Percentiles rank a stretch among this genome's conserved stretches.
phyloP scores from a whole-genome alignment of 2,113 vertebrate species.

The Pelusios castaneus region DNA sequence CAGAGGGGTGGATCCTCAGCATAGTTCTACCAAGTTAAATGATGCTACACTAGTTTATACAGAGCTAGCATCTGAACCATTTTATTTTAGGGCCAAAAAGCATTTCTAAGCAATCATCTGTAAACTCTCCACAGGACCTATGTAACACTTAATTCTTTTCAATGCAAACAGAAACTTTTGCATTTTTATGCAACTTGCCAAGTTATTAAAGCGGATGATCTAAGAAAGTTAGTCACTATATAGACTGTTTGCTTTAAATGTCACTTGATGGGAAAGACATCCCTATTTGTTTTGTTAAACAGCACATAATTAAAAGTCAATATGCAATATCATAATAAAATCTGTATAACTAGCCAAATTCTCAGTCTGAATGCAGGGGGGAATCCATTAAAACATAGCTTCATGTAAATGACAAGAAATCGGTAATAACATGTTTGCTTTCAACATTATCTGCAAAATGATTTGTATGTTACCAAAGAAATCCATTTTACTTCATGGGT shows the following conservation, averaged over 20 bases:
- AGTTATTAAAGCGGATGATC: constrained; percentile 19
- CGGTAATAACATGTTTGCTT: constrained; percentile 72
- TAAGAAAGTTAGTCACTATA: constrained; percentile 31
- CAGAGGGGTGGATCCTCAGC: neutral
- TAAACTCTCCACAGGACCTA: neutral
- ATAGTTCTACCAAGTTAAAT: neutral
- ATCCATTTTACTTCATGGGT: constrained; percentile 65
- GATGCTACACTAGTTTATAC: neutral
- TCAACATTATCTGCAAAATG: constrained; percentile 69
- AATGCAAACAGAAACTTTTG: constrained; percentile 29
- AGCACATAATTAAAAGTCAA: constrained; percentile 81
- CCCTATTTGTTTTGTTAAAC: constrained; percentile 76
- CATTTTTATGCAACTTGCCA: constrained; percentile 57
- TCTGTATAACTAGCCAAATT: constrained; percentile 53
- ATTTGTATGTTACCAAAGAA: constrained; percentile 69
- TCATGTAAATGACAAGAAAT: constrained; percentile 70
- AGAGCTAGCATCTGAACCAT: neutral
- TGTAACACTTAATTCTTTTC: constrained; percentile 15
- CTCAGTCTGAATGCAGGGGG: constrained; percentile 45
- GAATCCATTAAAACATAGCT: constrained; percentile 62
- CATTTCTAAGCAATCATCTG: neutral
- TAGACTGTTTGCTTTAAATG: constrained; percentile 3
- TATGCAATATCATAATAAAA: constrained; percentile 67
- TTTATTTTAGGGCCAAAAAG: neutral
- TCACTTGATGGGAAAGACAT: constrained; percentile 58